These are phyloP conservation scores for Erpobdella octoculata DNA, from an alignment of 2,888 invertebrate genomes.

Conservation along the genomic window DNA sequence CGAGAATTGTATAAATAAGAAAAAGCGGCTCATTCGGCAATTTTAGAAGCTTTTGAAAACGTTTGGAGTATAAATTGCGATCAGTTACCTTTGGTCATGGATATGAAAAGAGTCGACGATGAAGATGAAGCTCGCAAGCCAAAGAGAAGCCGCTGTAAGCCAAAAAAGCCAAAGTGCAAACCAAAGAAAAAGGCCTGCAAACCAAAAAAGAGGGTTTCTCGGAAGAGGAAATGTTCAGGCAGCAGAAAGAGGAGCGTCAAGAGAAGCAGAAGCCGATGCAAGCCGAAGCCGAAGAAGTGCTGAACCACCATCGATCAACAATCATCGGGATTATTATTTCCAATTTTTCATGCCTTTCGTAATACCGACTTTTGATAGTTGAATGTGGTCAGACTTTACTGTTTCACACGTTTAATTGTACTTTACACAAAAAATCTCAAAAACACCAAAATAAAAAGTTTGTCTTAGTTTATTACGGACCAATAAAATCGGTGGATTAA, in stretches of 20 bases:
- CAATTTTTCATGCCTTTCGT: background rate
- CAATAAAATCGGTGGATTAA: no score
- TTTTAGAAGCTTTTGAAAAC: background rate
- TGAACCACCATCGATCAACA: background rate
- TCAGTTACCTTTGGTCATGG: no score
- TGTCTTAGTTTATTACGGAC: no score
- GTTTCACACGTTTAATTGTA: no score
- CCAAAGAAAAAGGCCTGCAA: background rate
- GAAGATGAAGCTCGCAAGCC: background rate
- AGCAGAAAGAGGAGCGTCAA: background rate
- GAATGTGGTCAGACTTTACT: no score
- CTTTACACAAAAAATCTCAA: background rate
- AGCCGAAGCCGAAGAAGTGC: background rate
- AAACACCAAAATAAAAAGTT: background rate
- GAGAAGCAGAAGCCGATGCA: background rate
- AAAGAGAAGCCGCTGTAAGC: no score
- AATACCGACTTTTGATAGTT: no score
- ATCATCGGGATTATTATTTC: background rate
- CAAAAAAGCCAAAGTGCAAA: no score
- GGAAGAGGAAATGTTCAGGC: background rate
- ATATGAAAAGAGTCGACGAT: background rate
- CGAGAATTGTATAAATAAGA: background rate
- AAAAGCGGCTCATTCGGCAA: background rate
- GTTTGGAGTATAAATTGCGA: no score
- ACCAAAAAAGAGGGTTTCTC: background rate